A percentile compares a stretch with the other conserved stretches of the same genome.
Evolutionary conservation across 2,113 vertebrate genomes (phyloP).

Genomic region (Copsychus sechellarum): DNA sequence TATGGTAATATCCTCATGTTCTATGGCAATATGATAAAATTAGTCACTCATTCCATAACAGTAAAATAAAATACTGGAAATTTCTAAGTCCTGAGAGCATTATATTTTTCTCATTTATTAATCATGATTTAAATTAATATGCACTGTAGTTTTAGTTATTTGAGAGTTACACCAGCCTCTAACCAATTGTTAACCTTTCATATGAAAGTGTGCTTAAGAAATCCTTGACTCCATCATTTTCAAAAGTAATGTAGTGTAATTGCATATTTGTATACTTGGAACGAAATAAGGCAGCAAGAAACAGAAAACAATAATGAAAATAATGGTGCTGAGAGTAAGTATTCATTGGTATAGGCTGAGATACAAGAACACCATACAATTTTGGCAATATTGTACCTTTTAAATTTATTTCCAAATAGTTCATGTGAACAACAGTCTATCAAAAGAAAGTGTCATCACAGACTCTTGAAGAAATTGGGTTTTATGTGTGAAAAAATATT

Average conservation of each 20-base stretch:
- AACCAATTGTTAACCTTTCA: not conserved
- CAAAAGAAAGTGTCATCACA: not conserved
- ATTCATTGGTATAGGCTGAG: not conserved
- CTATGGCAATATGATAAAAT: not conserved
- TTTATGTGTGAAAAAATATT: not conserved
- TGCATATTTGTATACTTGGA: not conserved
- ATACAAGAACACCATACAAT: not conserved
- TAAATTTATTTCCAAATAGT: not conserved
- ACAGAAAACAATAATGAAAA: not conserved
- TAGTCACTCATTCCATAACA: not conserved
- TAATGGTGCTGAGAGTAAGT: not conserved
- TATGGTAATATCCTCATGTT: not conserved
- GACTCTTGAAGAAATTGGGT: not conserved
- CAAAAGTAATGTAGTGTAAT: not conserved
- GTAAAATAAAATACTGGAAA: not conserved
- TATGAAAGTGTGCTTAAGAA: not conserved
- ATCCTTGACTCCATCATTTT: not conserved
- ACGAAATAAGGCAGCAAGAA: not conserved
- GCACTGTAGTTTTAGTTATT: not conserved
- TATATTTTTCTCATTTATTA: not conserved
- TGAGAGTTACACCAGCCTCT: not conserved
- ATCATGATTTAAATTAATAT: not conserved
- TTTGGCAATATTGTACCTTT: not conserved
- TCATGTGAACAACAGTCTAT: not conserved
- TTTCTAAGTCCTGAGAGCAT: not conserved